These are phyloP conservation scores for Tetraneura akinire DNA, from an alignment of 1,140 invertebrate genomes.

Conservation along the genomic window DNA sequence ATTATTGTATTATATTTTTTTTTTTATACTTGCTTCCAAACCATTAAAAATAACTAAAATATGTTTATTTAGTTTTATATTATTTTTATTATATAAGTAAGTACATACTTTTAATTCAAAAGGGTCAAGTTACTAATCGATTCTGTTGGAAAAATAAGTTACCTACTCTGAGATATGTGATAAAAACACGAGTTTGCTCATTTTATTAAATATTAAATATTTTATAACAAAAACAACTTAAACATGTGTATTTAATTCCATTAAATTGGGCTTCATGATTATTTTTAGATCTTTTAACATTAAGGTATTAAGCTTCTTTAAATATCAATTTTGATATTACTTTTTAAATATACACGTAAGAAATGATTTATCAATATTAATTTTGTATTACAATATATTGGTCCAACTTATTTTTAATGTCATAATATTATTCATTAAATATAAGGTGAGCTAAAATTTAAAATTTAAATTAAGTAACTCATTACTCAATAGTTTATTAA, in stretches of 20 bases:
- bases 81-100: slow-evolving; percentile 4
- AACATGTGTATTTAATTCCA: slow-evolving; percentile 8
- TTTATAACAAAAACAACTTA: neutral
- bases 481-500: no score
- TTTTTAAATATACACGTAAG: no score
- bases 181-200: slow-evolving; percentile 49
- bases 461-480: no score
- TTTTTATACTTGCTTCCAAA: neutral
- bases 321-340: neutral
- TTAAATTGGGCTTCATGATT: neutral
- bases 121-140: slow-evolving; percentile 47
- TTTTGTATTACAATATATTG: neutral
- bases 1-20: slow-evolving; percentile 21
- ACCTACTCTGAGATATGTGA: slow-evolving; percentile 48
- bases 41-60: slow-evolving; percentile 12
- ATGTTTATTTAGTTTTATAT: slow-evolving; percentile 40
- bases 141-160: slow-evolving; percentile 44
- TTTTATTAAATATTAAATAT: slow-evolving; percentile 24
- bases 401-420: no score
- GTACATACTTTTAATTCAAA: slow-evolving; percentile 35
- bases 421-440: no score
- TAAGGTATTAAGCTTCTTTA: neutral
- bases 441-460: no score
- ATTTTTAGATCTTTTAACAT: neutral
- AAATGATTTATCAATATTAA: neutral